Conservation (phyloP, 1,140 invertebrate genomes). For the Orussus abietinus region DNA sequence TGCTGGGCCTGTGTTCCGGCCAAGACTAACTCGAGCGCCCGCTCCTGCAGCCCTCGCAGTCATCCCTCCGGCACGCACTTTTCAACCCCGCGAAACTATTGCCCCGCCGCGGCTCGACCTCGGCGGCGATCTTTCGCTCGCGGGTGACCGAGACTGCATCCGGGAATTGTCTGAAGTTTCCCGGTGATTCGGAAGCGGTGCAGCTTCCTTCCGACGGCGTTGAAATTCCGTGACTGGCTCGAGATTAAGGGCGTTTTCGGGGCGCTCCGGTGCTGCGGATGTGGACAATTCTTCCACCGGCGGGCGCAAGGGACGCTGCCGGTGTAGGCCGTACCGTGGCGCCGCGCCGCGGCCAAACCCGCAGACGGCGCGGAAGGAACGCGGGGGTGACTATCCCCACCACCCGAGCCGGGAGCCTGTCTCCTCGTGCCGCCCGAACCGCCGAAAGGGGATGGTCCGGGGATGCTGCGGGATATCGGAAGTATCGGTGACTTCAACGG, state of each 20-base stretch:
- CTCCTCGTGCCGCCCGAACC: constrained; percentile 1
- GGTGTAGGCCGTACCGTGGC: constrained; percentile 44
- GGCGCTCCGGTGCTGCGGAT: neutral
- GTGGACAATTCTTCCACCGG: constrained; percentile 34
- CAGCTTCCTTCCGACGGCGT: too few species aligned
- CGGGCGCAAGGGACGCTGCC: constrained; percentile 25
- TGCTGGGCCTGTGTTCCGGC: constrained; percentile 53
- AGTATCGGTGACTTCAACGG: constrained; percentile 56
- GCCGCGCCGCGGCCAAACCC: constrained; percentile 28
- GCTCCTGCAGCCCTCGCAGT: constrained; percentile 49
- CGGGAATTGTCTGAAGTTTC: too few species aligned
- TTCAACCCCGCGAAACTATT: constrained; percentile 40
- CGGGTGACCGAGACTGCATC: too few species aligned
- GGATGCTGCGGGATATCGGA: constrained; percentile 47
- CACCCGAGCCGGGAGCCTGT: constrained; percentile 12
- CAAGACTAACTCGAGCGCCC: constrained; percentile 51
- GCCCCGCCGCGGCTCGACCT: constrained; percentile 14
- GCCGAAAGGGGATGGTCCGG: too few species aligned
- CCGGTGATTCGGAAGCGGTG: too few species aligned
- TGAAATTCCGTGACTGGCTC: too few species aligned
- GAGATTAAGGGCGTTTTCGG: neutral
- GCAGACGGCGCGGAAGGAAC: constrained; percentile 29
- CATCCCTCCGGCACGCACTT: constrained; percentile 51
- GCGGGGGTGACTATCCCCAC: constrained; percentile 46
- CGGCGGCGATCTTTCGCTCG: neutral